phyloP scores from a whole-genome alignment of 2,113 vertebrate species.

The Phyllostomus discolor region DNA sequence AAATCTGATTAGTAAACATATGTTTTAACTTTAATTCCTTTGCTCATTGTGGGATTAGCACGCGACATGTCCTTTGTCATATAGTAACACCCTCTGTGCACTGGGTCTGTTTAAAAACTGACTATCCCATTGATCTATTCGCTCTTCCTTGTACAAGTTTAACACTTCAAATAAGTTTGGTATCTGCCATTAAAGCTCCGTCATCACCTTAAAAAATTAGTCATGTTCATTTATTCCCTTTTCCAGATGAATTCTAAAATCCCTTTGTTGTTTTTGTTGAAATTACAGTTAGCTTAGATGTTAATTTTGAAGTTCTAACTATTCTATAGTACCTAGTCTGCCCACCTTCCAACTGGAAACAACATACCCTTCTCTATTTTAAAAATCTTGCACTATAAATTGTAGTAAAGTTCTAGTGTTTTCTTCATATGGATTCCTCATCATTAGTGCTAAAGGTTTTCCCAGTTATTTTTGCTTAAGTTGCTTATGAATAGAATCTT shows the following conservation, averaged over 20 bases:
- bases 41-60: background rate
- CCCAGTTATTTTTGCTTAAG: background rate
- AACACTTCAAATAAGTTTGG: background rate
- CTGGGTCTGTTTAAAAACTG: background rate
- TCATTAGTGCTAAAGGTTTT: background rate
- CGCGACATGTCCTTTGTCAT: background rate
- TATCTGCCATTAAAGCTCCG: background rate
- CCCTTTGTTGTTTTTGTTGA: background rate
- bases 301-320: background rate
- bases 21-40: background rate
- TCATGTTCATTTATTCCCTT: background rate
- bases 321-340: background rate
- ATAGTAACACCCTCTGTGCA: background rate
- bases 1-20: background rate
- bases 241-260: background rate
- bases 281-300: background rate
- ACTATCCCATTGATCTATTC: background rate
- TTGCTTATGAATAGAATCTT: background rate
- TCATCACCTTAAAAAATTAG: background rate
- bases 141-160: background rate
- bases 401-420: background rate
- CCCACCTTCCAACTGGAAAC: background rate
- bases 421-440: background rate
- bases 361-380: background rate
- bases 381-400: background rate